These are phyloP conservation scores for Coelogynopora nodosa DNA, from an alignment of 2,888 invertebrate genomes.

Conservation along the genomic window DNA sequence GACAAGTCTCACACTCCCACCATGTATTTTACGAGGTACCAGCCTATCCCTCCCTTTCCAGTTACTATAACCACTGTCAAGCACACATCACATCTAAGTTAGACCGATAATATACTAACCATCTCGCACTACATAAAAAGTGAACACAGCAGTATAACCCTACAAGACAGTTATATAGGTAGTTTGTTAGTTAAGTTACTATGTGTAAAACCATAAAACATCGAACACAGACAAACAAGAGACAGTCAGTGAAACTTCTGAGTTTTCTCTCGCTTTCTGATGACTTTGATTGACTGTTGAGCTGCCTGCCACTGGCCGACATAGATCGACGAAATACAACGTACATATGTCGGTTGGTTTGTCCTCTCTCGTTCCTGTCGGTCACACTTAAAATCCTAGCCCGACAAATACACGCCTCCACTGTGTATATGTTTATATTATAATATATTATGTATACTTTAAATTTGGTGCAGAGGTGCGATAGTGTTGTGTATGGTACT, in stretches of 20 bases:
- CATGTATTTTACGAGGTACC: too few relatives aligned
- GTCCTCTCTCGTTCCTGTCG: not conserved
- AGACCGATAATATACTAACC: too few relatives aligned
- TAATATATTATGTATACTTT: not conserved
- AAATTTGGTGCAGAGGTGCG: not conserved
- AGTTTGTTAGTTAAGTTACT: too few relatives aligned
- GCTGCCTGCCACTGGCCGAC: not conserved
- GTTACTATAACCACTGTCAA: too few relatives aligned
- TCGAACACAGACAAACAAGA: too few relatives aligned
- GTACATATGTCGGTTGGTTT: not conserved
- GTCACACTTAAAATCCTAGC: not conserved
- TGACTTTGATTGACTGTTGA: conserved; percentile 21
- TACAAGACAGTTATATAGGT: too few relatives aligned
- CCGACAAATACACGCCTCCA: not conserved
- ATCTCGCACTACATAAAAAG: too few relatives aligned
- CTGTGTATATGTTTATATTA: not conserved
- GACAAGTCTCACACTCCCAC: not conserved
- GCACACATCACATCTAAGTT: too few relatives aligned
- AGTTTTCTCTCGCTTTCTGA: not conserved
- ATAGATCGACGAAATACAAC: not conserved
- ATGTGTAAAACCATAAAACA: too few relatives aligned
- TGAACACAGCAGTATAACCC: too few relatives aligned
- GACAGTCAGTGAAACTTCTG: not conserved
- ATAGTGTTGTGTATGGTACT: not conserved
- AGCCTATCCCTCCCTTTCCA: too few relatives aligned